A percentile compares a stretch with the other conserved stretches of the same genome.
These are phyloP conservation scores for Naso thynnoides DNA, from an alignment of 2,797 vertebrate genomes.

Conservation along the genomic window DNA sequence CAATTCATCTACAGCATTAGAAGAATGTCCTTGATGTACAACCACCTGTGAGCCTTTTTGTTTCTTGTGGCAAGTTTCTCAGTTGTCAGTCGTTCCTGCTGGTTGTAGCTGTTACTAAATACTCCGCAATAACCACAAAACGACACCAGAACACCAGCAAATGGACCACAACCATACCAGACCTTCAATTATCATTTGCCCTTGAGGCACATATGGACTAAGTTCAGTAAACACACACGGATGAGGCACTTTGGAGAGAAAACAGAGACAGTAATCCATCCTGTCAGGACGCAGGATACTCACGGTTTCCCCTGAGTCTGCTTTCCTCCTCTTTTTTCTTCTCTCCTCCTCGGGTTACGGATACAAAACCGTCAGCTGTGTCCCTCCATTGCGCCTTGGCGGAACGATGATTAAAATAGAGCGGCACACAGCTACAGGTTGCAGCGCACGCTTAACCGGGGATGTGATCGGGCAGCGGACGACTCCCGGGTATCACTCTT, in stretches of 20 bases:
- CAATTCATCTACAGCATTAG: constrained; percentile 4
- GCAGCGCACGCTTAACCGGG: constrained; percentile 53
- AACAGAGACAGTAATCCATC: constrained; percentile 28
- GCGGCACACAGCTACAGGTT: constrained; percentile 77
- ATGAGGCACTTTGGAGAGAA: constrained; percentile 28
- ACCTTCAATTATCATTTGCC: constrained; percentile 73
- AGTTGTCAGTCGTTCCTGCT: constrained; percentile 14
- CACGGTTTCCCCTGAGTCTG: constrained; percentile 69
- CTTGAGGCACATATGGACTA: constrained; percentile 71
- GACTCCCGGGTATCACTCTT: constrained; percentile 41
- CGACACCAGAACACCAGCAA: constrained; percentile 16
- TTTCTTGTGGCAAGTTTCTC: constrained; percentile 50
- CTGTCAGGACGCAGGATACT: constrained; percentile 65
- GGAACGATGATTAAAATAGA: constrained; percentile 62
- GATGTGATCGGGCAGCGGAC: constrained; percentile 40
- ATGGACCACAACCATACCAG: constrained; percentile 33
- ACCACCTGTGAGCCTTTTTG: constrained; percentile 62
- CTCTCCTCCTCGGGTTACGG: constrained; percentile 67
- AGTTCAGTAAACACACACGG: constrained; percentile 52
- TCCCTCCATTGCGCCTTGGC: constrained; percentile 78
- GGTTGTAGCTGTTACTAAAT: constrained; percentile 15
- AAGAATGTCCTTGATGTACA: constrained; percentile 52
- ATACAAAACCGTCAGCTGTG: constrained; percentile 83
- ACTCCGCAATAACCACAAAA: background rate
- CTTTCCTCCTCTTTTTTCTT: constrained; percentile 50